Percentiles rank a stretch among this genome's conserved stretches.
phyloP scores from a whole-genome alignment of 2,113 vertebrate genomes.

The Rousettus leschenaultii region DNA sequence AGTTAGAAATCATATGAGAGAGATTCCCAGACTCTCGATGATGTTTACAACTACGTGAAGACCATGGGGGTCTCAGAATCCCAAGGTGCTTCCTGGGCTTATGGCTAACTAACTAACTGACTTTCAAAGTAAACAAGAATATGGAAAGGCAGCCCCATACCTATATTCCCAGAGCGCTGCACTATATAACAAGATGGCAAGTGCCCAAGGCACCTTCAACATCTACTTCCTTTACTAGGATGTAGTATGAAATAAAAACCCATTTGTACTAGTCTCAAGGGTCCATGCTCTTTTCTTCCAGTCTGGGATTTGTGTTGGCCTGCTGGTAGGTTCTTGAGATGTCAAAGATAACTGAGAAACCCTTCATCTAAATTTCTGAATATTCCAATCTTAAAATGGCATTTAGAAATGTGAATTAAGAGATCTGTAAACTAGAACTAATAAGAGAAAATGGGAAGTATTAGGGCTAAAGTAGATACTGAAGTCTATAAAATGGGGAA shows the following conservation, averaged over 20 bases:
- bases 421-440: neutral
- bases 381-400: neutral
- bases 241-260: neutral
- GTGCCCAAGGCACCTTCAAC: neutral
- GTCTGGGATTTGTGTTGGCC: neutral
- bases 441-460: neutral
- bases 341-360: neutral
- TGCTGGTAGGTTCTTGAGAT: neutral
- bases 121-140: neutral
- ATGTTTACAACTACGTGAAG: neutral
- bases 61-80: neutral
- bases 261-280: neutral
- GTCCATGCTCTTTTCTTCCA: neutral
- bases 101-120: neutral
- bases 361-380: neutral
- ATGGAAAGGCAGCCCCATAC: neutral
- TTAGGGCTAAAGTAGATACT: too few species aligned
- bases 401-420: neutral
- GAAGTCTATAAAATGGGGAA: neutral
- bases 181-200: neutral
- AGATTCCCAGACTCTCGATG: neutral
- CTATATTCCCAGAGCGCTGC: neutral
- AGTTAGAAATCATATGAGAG: neutral
- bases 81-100: neutral
- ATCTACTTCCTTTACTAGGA: neutral